Conservation (phyloP, 2,888 invertebrate genomes). For the Carabus problematicus region DNA sequence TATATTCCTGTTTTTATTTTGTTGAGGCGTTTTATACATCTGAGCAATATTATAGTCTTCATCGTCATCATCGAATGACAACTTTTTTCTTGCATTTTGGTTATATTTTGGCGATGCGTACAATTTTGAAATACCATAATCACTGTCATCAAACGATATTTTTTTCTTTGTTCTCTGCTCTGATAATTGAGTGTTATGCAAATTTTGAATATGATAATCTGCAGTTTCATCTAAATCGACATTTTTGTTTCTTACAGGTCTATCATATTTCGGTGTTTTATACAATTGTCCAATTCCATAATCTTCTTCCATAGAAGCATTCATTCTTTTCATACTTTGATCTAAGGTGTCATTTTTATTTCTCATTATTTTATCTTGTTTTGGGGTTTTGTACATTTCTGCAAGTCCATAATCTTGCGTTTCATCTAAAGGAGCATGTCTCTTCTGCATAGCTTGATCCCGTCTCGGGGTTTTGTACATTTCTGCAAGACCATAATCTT, state of each 20-base stretch:
- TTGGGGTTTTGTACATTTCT: not conserved
- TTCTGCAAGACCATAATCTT: not conserved
- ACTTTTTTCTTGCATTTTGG: not conserved
- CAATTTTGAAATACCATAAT: too few relatives aligned
- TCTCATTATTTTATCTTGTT: not conserved
- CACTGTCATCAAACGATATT: too few relatives aligned
- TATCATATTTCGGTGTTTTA: too few relatives aligned
- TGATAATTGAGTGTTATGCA: too few relatives aligned
- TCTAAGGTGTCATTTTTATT: not conserved
- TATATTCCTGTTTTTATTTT: not conserved
- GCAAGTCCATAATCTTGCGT: not conserved
- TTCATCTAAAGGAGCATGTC: not conserved
- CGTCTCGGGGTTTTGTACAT: not conserved
- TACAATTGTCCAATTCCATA: too few relatives aligned
- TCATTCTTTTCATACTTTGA: too few relatives aligned
- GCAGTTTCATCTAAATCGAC: too few relatives aligned
- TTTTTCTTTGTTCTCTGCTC: too few relatives aligned
- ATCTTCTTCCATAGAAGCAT: too few relatives aligned
- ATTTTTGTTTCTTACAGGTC: too few relatives aligned
- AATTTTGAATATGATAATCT: too few relatives aligned
- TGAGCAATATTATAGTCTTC: not conserved
- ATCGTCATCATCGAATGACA: not conserved
- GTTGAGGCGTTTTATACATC: not conserved
- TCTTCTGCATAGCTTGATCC: not conserved
- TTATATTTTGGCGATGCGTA: too few relatives aligned